Evolutionary conservation across 1,140 invertebrate species (phyloP).

Genomic region (Drosophila persimilis): DNA sequence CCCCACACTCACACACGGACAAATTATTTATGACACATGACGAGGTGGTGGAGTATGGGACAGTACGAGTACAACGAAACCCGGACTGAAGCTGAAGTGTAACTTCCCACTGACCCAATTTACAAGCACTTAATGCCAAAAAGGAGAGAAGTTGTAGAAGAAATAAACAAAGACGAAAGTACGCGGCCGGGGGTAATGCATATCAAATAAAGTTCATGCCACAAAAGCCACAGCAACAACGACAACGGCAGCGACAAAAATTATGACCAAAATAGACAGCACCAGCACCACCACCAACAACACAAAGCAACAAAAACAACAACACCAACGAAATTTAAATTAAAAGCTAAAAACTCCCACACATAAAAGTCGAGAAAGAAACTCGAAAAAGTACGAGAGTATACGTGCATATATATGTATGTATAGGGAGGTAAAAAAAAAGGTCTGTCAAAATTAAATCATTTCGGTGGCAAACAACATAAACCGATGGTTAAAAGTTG

Average conservation of each 20-base stretch:
- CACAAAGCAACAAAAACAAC: slow-evolving; percentile 37
- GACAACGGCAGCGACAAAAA: slow-evolving; percentile 49
- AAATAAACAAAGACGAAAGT: slow-evolving; percentile 81
- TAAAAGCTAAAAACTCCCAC: slow-evolving; percentile 81
- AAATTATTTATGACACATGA: slow-evolving; percentile 80
- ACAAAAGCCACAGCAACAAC: slow-evolving; percentile 32
- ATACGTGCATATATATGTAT: slow-evolving; percentile 4
- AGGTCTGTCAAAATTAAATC: slow-evolving; percentile 81
- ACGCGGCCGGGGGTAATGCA: slow-evolving; percentile 74
- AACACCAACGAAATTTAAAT: slow-evolving; percentile 66
- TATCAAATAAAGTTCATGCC: slow-evolving; percentile 77
- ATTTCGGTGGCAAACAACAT: slow-evolving; percentile 81
- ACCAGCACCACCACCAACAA: slow-evolving; percentile 44
- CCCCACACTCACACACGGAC: slow-evolving; percentile 20
- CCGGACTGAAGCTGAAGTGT: slow-evolving; percentile 62
- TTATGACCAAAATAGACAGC: slow-evolving; percentile 63
- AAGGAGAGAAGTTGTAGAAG: slow-evolving; percentile 80
- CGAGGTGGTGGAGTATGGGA: slow-evolving; percentile 39
- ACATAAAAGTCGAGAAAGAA: slow-evolving; percentile 79
- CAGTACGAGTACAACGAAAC: slow-evolving; percentile 14
- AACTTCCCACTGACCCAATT: slow-evolving; percentile 82
- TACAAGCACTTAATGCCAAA: slow-evolving; percentile 82
- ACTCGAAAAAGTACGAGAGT: slow-evolving; percentile 42
- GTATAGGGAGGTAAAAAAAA: slow-evolving; percentile 50
- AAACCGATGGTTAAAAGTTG: slow-evolving; percentile 81